Conservation (phyloP, 2,888 invertebrate species). For the Pyrgus malvae region DNA sequence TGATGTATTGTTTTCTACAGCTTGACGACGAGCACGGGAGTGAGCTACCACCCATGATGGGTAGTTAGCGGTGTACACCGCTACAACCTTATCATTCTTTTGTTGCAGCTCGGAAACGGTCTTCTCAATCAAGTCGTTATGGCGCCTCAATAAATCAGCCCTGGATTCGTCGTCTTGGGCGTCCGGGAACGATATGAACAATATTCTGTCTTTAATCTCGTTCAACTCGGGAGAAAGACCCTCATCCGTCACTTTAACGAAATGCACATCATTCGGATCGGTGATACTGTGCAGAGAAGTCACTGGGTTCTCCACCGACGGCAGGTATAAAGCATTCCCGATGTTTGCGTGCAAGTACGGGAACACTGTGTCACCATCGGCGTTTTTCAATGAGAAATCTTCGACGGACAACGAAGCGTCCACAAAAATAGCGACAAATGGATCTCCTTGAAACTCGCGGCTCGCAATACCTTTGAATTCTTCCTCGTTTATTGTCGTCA, state of each 20-base stretch:
- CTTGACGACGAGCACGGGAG: conserved; percentile 56
- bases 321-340: conserved; percentile 74
- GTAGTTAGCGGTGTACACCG: conserved; percentile 80
- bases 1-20: conserved; percentile 21
- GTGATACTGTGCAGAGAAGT: conserved; percentile 77
- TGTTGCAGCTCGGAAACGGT: conserved; percentile 73
- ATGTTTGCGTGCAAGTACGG: conserved; percentile 62
- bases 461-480: conserved; percentile 62
- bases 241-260: conserved; percentile 61
- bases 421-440: conserved; percentile 74
- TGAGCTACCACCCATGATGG: conserved; percentile 73
- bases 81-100: conserved; percentile 71
- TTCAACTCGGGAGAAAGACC: conserved; percentile 59
- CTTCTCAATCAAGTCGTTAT: conserved; percentile 82
- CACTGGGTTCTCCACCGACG: conserved; percentile 83
- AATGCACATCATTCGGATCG: conserved; percentile 56
- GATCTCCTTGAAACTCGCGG: conserved; percentile 56
- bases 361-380: conserved; percentile 59
- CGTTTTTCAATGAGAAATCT: conserved; percentile 78
- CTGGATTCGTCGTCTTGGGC: conserved; percentile 80
- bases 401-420: conserved; percentile 81
- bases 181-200: conserved; percentile 82
- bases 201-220: conserved; percentile 68
- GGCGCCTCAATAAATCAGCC: conserved; percentile 78
- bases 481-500: conserved; percentile 48